A percentile compares a stretch with the other conserved stretches of the same genome.
phyloP scores from a whole-genome alignment of 2,113 vertebrate genomes.

The Silurus asotus region DNA sequence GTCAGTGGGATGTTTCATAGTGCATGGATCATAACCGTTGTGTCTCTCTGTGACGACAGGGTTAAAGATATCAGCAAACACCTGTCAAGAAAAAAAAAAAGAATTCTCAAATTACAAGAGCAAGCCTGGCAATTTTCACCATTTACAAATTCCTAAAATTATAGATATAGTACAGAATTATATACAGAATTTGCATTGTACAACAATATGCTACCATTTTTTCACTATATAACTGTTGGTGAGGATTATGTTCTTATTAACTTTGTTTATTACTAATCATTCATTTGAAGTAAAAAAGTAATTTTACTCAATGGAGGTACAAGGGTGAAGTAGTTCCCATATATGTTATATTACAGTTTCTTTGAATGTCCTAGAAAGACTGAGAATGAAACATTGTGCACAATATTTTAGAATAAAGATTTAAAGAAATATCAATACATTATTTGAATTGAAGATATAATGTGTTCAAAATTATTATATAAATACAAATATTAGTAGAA shows the following conservation, averaged over 20 bases:
- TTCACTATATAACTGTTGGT: neutral
- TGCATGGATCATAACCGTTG: slow-evolving; percentile 89
- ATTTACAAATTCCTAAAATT: neutral
- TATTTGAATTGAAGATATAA: neutral
- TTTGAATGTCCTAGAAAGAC: neutral
- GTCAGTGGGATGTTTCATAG: slow-evolving; percentile 91
- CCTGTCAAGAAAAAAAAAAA: slow-evolving; percentile 65
- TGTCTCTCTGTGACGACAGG: slow-evolving; percentile 92
- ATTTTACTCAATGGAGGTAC: neutral
- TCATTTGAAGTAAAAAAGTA: neutral
- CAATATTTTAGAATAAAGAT: neutral
- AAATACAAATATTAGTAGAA: neutral
- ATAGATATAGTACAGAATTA: no score
- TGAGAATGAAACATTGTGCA: neutral
- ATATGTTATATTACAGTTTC: neutral
- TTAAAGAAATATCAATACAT: neutral
- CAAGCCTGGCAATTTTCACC: neutral
- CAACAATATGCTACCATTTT: neutral
- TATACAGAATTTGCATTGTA: neutral
- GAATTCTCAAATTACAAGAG: neutral
- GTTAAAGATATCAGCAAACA: slow-evolving; percentile 89
- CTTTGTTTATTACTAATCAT: neutral
- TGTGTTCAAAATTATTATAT: neutral
- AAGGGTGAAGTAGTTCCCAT: neutral
- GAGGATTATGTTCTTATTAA: neutral